Base-by-base conservation (phyloP, 2,797 vertebrate genomes). In the Sebastes flavidus region DNA sequence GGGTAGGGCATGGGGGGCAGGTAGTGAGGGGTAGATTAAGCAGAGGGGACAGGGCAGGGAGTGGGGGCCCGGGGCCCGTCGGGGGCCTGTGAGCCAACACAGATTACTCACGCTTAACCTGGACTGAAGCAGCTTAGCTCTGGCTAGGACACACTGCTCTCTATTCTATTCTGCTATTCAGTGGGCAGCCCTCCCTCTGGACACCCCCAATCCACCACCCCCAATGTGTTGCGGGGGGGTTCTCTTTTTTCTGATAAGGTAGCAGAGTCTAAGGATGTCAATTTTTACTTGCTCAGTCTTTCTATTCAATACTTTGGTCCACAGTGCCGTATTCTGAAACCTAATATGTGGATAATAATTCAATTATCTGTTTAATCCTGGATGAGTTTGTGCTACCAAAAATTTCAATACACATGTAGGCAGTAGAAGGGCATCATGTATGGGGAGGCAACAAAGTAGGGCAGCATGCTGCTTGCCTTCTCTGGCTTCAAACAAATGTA, bases 81-180 rank as follows among this genome's bases (percentile, higher is more conserved):
- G 77, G 86, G 73, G 83, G 36, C 70, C 80, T 72, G 75, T 86
- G 86, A 92, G 87, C 89, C 87, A 88, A 81, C 77, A 88, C 83
- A 89, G 86, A 90, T 92, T 91, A 92, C 89, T 91, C 83, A 88
- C 72, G 85, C 91, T 91, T 89, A 91, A 91, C 89, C 89, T 91
- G 75, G 75, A 77, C 89, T 85, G 91, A 87, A 89, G 85, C 88
- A 77, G 86, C 65, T 92, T 89, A 88, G 65, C 70, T 68, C 38
- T 4, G 55, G 52, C 76, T 67, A 59, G 71, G 83, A 82, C 77
- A 84, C 75, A 82, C 74, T 56, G 76, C 78, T 66, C 79, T 78
- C 42, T 75, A 69, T 86, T 86, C 80, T 78, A 25, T 69, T 79
- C 66, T 69, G 75, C 55, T 14, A 59, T 81, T 79, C 82, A 85